Evolutionary conservation across 2,888 invertebrate species (phyloP), one percentile per base, ranked within the genome.

Genomic region (Microchrysa polita): DNA sequence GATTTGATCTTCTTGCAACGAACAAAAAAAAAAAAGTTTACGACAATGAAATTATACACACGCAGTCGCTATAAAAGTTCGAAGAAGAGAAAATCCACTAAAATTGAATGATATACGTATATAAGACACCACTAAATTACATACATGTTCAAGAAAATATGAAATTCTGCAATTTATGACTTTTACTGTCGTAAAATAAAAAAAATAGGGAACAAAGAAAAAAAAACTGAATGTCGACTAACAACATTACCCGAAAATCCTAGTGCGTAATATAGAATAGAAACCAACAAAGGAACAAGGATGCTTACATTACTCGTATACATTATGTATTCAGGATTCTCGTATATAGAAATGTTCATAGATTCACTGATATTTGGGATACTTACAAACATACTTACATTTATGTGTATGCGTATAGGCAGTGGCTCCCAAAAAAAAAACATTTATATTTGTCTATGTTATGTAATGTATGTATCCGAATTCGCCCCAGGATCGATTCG

Each of bases 121-220:
- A 67, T 34, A 53, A 23, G 23, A 52, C 61, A 40, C 67, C 52
- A 67, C 53, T 16, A 67, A 67, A 67, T 67, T 67, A 67, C 67
- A 34, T 34, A 34, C 27, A 53, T 53, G 52, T 67, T 53, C 22
- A 40, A 67, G 27, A 65, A 44, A 67, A 67, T 67, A 67, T 67
- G 67, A 67, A 67, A 67, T 65, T 67, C 67, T 67, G 67, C 67
- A 34, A 67, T 67, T 67, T 67, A 67, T 67, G 67, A 14, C 53
- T 22, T 65, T 53, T n/a, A 16, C 42, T 53, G n/a, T 48, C 40
- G 42, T 61, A 34, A 40, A 14, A 40, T 61, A 12, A 12, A 16
- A 34, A 34, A 34, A 34, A 5, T 5, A 34, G 27, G 27, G n/a
- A n/a, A n/a, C n/a, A n/a, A n/a, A 34, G 27, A 7, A 34, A 34